Evolutionary conservation across 2,888 invertebrate species (phyloP).

Genomic region (Argyresthia albistria): DNA sequence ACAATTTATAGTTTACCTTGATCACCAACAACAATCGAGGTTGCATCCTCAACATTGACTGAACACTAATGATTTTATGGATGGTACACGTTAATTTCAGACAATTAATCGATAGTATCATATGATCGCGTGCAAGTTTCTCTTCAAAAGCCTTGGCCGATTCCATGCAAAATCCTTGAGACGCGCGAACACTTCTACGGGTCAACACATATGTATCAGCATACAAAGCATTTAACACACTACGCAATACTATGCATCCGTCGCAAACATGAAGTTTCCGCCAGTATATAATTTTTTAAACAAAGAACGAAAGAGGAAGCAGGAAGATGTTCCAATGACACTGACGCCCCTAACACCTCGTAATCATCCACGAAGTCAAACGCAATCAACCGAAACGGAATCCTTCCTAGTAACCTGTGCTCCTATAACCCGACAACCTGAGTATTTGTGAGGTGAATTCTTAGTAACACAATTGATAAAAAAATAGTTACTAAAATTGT

Average conservation of each 20-base stretch:
- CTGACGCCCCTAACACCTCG: neutral
- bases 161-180: neutral
- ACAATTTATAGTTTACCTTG: too few species aligned
- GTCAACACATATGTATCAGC: neutral
- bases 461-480: too few species aligned
- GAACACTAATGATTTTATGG: too few species aligned
- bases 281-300: neutral
- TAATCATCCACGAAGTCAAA: neutral
- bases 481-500: too few species aligned
- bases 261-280: neutral
- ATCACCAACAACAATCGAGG: too few species aligned
- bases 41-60: too few species aligned
- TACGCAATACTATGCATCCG: neutral
- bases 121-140: neutral
- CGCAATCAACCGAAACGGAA: neutral
- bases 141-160: neutral
- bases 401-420: neutral
- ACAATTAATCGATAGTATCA: neutral
- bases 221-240: neutral
- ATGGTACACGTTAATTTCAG: too few species aligned
- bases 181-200: neutral
- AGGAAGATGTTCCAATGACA: conserved; percentile 24
- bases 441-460: too few species aligned
- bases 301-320: conserved; percentile 21
- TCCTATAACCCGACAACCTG: too few species aligned